Base-by-base conservation (phyloP, 1,140 invertebrate species). In the Megalonaias nervosa region DNA sequence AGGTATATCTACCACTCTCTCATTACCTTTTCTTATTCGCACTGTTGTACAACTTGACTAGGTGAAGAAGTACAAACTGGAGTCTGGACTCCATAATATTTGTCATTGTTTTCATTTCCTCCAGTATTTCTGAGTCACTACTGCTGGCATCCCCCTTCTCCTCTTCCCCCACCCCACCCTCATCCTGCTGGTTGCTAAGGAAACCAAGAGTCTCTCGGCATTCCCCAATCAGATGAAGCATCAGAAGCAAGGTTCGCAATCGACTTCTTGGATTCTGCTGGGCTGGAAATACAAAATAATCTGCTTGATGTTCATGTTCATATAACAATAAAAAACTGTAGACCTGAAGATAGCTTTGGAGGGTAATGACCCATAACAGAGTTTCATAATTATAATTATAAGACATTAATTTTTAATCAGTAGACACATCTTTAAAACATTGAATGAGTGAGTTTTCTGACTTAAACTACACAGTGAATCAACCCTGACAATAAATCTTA, bases 41-140 rank as follows among this genome's bases (percentile, higher is more conserved):
- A 26, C 5, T 11, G 60, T 61, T 74, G 61, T 67, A 55, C 21
- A 67, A 38, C 65, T 77, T 80, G 21, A 82, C 57, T 17, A 82
- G 60, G 31, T 80, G 71, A 56, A 80, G 67, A 19, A 80, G 71
- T 58, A 66, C 61, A 74, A 76, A 74, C 67, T 80, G 74, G n/a
- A 82, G 58, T 19, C 70, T 59, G 64, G 71, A 65, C 26, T 77
- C 71, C 23, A 82, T 69, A 59, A 80, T 75, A 57, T 61, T 79
- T 71, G 67, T 58, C 26, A 81, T 71, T 26, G 64, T 81, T 65
- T 73, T 82, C 86, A 61, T 62, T 71, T 91, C 87, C 83, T 81
- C 79, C n/a, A 60, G 55, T n/a, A 67, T 31, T 55, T 64, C 68
- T 16, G 59, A 11, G 1, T 48, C 38, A 48, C 38, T 11, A 48